Conservation (phyloP, 2,113 vertebrate species). For the Picathartes gymnocephalus region DNA sequence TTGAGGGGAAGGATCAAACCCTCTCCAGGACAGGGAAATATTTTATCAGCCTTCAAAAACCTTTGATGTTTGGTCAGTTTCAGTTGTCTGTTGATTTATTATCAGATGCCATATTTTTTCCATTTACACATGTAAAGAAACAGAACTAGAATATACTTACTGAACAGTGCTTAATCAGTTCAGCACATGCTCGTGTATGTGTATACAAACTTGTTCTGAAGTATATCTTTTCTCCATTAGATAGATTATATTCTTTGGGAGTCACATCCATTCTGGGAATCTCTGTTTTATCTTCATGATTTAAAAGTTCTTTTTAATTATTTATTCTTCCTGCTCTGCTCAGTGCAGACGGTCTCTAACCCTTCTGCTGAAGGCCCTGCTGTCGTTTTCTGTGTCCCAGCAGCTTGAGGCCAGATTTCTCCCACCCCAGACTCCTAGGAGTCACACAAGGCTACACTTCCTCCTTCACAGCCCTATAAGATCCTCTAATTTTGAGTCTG, state of each 20-base stretch:
- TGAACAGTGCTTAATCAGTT: neutral
- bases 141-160: neutral
- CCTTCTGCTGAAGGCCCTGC: neutral
- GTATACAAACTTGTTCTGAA: neutral
- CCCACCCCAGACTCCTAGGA: neutral
- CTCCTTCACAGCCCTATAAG: neutral
- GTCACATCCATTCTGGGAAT: neutral
- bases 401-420: neutral
- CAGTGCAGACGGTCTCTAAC: neutral
- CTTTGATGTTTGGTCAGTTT: neutral
- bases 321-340: neutral
- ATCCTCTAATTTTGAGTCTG: neutral
- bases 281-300: neutral
- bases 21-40: neutral
- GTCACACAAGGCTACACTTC: neutral
- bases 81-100: neutral
- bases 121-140: neutral
- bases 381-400: neutral
- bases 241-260: neutral
- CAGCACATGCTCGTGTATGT: neutral
- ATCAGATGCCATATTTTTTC: neutral
- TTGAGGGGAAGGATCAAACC: neutral
- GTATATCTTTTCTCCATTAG: neutral
- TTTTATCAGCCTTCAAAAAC: neutral
- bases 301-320: neutral